Evolutionary conservation across 2,888 invertebrate genomes (phyloP), one percentile per base, ranked within the genome.

Genomic region (Steinernema hermaphroditum): DNA sequence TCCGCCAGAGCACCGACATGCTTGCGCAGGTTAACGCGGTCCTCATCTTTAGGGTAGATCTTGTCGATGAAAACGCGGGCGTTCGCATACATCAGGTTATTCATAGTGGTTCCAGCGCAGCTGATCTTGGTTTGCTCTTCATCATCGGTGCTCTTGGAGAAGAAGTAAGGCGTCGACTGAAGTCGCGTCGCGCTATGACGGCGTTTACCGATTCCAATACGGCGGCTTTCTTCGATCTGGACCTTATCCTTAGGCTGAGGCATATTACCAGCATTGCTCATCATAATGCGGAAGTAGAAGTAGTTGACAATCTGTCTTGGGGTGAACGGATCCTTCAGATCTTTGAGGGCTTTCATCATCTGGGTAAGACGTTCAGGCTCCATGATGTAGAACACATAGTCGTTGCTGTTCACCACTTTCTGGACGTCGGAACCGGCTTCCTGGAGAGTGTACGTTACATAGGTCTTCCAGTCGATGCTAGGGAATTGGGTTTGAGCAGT

Each of bases 11-110:
- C 16, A 2, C 70, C 46, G 16, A 82, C 82, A 57, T 82, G 75
- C 2, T 77, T 72, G 43, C 81, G 74, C n/a, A 83, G 75, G 41
- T 72, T 62, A n/a, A 69, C 29, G 16, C 77, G 72, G 27, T 74
- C 70, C 19, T 57, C 50, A 0, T 68, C 62, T 6, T 71, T 76
- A n/a, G 82, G 80, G 50, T 83, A 83, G 72, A 81, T 71, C 16
- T 77, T 74, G 72, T 83, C 83, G 50, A 83, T 75, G 73, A 83
- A 83, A 41, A 82, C 69, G 70, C 83, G 81, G 27, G 83, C 81
- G 69, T 82, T 83, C 29, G 83, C 80, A 57, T 79, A 83, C 72
- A 77, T 77, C 78, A 81, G 72, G 54, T 72, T 44, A 41, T 75
- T 76, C 49, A 80, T 75, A 1, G 80, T 81, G 24, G 81, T 77